A percentile compares a stretch with the other conserved stretches of the same genome.
These are phyloP conservation scores for Micromys minutus DNA, from an alignment of 2,113 vertebrate genomes.

Conservation along the genomic window DNA sequence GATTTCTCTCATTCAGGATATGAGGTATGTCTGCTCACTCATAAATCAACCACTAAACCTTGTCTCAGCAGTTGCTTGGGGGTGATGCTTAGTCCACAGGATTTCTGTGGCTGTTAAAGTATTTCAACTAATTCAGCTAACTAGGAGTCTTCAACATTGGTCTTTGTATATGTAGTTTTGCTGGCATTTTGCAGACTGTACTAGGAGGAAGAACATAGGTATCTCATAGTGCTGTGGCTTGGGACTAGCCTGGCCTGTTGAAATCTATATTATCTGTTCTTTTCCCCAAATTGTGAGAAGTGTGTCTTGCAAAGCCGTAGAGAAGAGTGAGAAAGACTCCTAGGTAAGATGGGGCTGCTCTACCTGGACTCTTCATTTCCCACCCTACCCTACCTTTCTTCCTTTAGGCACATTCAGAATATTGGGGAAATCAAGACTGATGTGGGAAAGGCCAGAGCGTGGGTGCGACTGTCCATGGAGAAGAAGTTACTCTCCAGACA, in stretches of 20 bases:
- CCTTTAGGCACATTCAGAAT: conserved; percentile 95
- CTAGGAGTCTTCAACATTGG: neutral
- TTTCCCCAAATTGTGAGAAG: neutral
- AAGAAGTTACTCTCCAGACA: conserved; percentile 98
- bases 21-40: conserved; percentile 90
- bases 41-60: conserved; percentile 13
- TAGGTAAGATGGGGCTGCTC: neutral
- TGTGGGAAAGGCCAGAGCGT: conserved; percentile 97
- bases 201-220: neutral
- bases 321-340: neutral
- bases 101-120: neutral
- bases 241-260: conserved; percentile 10
- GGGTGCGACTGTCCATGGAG: conserved; percentile 99
- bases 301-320: neutral
- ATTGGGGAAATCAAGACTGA: conserved; percentile 99
- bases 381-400: neutral
- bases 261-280: neutral
- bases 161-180: conserved; percentile 45
- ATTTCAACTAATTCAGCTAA: neutral
- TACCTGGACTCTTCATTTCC: neutral
- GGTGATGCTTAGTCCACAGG: neutral
- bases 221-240: neutral
- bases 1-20: conserved; percentile 96
- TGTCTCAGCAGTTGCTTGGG: neutral
- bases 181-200: conserved; percentile 16